These are phyloP conservation scores for Scotopteryx bipunctaria DNA, from an alignment of 2,888 invertebrate species.

Conservation along the genomic window DNA sequence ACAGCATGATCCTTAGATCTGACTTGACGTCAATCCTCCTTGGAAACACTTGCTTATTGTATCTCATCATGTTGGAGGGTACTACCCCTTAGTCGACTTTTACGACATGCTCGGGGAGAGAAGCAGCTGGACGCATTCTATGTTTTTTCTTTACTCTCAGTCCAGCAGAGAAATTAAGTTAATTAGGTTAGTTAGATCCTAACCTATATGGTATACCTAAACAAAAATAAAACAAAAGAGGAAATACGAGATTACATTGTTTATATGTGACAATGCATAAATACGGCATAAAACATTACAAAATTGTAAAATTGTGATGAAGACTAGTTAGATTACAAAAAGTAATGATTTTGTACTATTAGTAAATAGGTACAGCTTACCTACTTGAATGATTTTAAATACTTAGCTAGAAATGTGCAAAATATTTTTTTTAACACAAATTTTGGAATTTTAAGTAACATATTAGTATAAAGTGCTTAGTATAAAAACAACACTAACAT, in stretches of 20 bases:
- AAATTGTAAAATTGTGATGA: slow-evolving; percentile 69
- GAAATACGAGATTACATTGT: slow-evolving; percentile 70
- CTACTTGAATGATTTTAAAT: slow-evolving; percentile 11
- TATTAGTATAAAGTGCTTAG: slow-evolving; percentile 23
- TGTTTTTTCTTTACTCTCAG: too few relatives aligned
- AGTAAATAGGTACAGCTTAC: slow-evolving; percentile 16
- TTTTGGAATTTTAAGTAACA: slow-evolving; percentile 22
- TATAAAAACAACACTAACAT: slow-evolving; percentile 37
- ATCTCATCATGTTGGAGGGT: too few relatives aligned
- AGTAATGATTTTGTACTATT: slow-evolving; percentile 36
- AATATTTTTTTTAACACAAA: slow-evolving; percentile 7
- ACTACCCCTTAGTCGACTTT: too few relatives aligned
- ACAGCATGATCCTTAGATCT: too few relatives aligned
- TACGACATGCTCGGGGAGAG: too few relatives aligned
- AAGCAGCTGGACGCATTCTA: too few relatives aligned
- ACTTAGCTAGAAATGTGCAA: slow-evolving; percentile 2
- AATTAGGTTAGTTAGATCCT: too few relatives aligned
- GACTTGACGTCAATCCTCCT: too few relatives aligned
- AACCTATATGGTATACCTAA: too few relatives aligned
- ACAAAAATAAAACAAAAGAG: slow-evolving; percentile 46
- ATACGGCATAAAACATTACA: slow-evolving; percentile 65
- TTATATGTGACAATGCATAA: slow-evolving; percentile 79
- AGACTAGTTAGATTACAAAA: slow-evolving; percentile 54
- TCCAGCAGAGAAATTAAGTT: too few relatives aligned
- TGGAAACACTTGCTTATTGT: too few relatives aligned